phyloP scores from a whole-genome alignment of 2,113 vertebrate genomes.

The Stercorarius parasiticus region DNA sequence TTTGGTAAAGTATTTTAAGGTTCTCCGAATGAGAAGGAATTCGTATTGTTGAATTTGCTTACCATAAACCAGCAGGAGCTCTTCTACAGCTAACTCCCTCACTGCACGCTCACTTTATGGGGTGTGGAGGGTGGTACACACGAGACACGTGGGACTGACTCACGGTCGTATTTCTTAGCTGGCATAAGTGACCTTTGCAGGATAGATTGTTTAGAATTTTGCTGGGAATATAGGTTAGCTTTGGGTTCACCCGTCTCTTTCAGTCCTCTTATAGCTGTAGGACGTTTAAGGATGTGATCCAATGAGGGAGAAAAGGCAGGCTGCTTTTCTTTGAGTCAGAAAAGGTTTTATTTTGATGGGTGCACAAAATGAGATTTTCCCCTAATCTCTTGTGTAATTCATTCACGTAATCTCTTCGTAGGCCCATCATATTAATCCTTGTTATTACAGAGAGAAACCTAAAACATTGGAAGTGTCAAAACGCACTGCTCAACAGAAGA shows the following conservation, averaged over 20 bases:
- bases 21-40: not conserved
- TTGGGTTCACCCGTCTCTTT: not conserved
- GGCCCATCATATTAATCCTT: slow-evolving; percentile 53
- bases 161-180: not conserved
- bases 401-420: slow-evolving; percentile 41
- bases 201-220: not conserved
- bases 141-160: not conserved
- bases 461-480: not conserved
- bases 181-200: not conserved
- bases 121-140: not conserved
- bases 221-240: not conserved
- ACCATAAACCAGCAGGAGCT: not conserved
- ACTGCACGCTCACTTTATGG: not conserved
- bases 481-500: not conserved
- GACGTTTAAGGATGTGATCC: not conserved
- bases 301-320: not conserved
- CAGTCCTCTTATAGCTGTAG: not conserved
- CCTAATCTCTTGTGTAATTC: slow-evolving; percentile 54
- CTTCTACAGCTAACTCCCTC: not conserved
- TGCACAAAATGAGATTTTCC: slow-evolving; percentile 24
- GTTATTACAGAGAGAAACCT: slow-evolving; percentile 7
- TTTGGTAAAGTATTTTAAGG: not conserved
- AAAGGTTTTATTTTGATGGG: slow-evolving; percentile 52
- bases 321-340: not conserved
- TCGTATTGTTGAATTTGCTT: not conserved